These are phyloP conservation scores for Nasonovia ribisnigri DNA, from an alignment of 2,888 invertebrate genomes.

Conservation along the genomic window DNA sequence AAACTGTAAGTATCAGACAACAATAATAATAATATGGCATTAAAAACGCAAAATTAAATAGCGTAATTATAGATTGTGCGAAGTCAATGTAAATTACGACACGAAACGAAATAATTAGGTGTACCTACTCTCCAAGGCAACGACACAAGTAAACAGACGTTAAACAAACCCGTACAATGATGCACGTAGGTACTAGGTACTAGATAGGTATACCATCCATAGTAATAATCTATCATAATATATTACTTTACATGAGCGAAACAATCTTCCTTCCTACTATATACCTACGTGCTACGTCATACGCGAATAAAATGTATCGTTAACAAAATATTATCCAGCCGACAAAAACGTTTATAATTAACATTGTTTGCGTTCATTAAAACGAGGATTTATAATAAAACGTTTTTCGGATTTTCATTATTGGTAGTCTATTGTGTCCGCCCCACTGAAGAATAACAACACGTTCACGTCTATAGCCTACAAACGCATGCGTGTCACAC, in stretches of 20 bases:
- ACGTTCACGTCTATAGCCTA: neutral
- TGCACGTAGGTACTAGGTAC: neutral
- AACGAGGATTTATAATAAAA: neutral
- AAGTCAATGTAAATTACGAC: conserved; percentile 22
- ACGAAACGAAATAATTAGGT: neutral
- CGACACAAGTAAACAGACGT: neutral
- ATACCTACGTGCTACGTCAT: neutral
- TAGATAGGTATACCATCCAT: neutral
- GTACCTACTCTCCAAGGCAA: neutral
- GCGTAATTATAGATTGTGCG: neutral
- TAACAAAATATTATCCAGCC: neutral
- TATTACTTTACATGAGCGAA: neutral
- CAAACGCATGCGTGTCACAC: neutral
- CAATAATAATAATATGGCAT: neutral
- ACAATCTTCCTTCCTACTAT: neutral
- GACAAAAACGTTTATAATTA: neutral
- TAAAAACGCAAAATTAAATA: conserved; percentile 18
- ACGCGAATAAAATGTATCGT: neutral
- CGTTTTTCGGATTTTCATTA: neutral
- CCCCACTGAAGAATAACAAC: neutral
- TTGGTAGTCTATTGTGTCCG: neutral
- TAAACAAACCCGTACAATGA: neutral
- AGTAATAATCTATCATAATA: neutral
- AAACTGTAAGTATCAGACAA: neutral
- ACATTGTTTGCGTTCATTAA: neutral